These are phyloP conservation scores for Koerneria pararmatus DNA, from an alignment of 2,888 invertebrate species.

Conservation along the genomic window DNA sequence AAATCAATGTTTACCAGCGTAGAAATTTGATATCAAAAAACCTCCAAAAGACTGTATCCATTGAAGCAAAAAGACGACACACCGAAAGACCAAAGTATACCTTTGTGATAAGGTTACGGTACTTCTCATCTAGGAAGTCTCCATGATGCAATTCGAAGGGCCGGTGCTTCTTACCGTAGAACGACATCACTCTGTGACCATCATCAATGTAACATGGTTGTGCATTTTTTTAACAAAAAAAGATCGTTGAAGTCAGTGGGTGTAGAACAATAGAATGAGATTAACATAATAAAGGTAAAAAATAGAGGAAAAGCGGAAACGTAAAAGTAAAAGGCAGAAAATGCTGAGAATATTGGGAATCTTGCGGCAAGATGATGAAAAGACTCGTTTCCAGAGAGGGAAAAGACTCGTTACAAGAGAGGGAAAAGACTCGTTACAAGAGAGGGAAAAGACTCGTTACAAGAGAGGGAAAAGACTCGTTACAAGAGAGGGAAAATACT, in stretches of 20 bases:
- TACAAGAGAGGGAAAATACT: too few species aligned
- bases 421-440: too few species aligned
- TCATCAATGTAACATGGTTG: background rate
- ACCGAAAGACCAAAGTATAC: slow-evolving; percentile 63
- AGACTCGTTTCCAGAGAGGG: too few species aligned
- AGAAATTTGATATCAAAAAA: too few species aligned
- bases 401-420: too few species aligned
- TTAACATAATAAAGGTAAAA: slow-evolving; percentile 64
- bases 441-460: too few species aligned
- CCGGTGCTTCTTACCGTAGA: slow-evolving; percentile 92
- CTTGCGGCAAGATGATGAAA: too few species aligned
- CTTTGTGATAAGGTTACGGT: slow-evolving; percentile 86
- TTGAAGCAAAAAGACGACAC: background rate
- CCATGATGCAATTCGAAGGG: slow-evolving; percentile 68
- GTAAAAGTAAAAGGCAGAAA: slow-evolving; percentile 20
- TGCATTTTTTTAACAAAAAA: slow-evolving; percentile 83
- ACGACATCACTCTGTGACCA: slow-evolving; percentile 86
- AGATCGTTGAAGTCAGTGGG: too few species aligned
- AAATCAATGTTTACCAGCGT: too few species aligned
- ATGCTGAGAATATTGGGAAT: slow-evolving; percentile 5
- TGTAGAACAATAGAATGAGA: too few species aligned
- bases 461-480: too few species aligned
- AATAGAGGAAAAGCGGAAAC: slow-evolving; percentile 30
- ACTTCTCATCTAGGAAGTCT: slow-evolving; percentile 86
- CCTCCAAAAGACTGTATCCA: background rate